A percentile compares a stretch with the other conserved stretches of the same genome.
These are phyloP conservation scores for Opisthocomus hoazin DNA, from an alignment of 2,113 vertebrate genomes.

Conservation along the genomic window DNA sequence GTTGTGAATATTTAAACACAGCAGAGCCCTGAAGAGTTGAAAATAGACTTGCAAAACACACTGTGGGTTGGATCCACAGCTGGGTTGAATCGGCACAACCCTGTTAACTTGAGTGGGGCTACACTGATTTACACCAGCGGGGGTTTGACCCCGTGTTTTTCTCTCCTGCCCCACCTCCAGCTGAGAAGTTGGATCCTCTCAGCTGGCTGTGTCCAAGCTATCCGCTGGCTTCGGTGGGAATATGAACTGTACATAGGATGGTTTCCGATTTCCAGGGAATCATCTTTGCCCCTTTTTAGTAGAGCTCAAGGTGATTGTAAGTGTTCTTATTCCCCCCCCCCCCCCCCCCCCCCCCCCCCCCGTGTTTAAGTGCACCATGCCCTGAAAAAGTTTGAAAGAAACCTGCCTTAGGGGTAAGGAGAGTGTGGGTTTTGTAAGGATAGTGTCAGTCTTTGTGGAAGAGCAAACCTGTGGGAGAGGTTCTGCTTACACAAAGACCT, in stretches of 20 bases:
- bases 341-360: too few species aligned
- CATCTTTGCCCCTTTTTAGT: background rate
- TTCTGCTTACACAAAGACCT: background rate
- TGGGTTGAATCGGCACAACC: constrained; percentile 8
- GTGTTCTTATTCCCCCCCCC: background rate
- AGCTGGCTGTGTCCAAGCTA: background rate
- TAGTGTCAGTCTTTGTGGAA: background rate
- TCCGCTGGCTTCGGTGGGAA: background rate
- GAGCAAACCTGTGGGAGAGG: background rate
- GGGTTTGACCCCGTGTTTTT: background rate
- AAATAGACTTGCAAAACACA: constrained; percentile 55
- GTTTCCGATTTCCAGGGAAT: background rate
- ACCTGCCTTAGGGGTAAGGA: background rate
- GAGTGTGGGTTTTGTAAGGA: background rate
- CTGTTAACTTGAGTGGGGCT: background rate
- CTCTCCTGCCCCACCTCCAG: background rate
- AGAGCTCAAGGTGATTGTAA: background rate
- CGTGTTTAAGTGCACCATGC: background rate
- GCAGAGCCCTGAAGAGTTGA: constrained; percentile 33
- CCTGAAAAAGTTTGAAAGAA: background rate
- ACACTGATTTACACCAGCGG: background rate
- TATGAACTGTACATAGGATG: background rate
- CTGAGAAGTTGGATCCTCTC: background rate
- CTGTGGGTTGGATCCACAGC: constrained; percentile 2
- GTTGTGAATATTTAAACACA: constrained; percentile 40